Conservation (phyloP, 2,888 invertebrate species). For the Mylabris sibirica region DNA sequence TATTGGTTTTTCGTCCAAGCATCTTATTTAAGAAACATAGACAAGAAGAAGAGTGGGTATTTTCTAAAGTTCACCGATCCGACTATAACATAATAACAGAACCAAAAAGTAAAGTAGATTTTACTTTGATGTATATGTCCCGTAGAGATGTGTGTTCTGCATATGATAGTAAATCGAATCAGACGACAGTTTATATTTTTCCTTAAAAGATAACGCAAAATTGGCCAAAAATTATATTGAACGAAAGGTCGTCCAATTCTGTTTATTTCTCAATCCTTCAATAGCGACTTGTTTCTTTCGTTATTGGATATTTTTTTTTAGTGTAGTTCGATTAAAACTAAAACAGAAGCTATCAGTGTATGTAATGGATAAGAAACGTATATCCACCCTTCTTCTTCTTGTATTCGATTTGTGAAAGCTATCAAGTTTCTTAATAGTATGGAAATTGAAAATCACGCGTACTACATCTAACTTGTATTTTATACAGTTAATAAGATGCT, state of each 20-base stretch:
- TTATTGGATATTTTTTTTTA: not conserved
- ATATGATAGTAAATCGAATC: slow-evolving; percentile 60
- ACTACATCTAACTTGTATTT: slow-evolving; percentile 56
- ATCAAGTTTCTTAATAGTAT: slow-evolving; percentile 59
- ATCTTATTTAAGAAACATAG: slow-evolving; percentile 41
- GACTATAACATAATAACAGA: slow-evolving; percentile 48
- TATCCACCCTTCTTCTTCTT: not conserved
- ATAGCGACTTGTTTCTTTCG: not conserved
- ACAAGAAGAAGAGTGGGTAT: slow-evolving; percentile 27
- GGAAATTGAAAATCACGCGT: slow-evolving; percentile 62
- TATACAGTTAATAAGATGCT: slow-evolving; percentile 58
- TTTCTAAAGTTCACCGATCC: slow-evolving; percentile 46
- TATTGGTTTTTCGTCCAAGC: slow-evolving; percentile 44
- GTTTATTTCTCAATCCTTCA: not conserved
- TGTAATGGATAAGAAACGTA: not conserved
- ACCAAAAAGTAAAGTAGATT: slow-evolving; percentile 40
- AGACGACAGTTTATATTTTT: slow-evolving; percentile 56
- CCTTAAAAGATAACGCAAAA: slow-evolving; percentile 49
- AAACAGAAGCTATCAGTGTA: not conserved
- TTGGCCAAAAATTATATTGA: slow-evolving; percentile 48
- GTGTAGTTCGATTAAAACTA: not conserved
- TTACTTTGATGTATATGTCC: slow-evolving; percentile 48
- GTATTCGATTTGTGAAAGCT: slow-evolving; percentile 53
- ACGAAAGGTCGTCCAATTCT: not conserved
- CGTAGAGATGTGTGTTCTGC: slow-evolving; percentile 52